Percentiles rank a stretch among this genome's conserved stretches.
Evolutionary conservation across 2,888 invertebrate species (phyloP).

Genomic region (Himalopsyche kuldschensis): DNA sequence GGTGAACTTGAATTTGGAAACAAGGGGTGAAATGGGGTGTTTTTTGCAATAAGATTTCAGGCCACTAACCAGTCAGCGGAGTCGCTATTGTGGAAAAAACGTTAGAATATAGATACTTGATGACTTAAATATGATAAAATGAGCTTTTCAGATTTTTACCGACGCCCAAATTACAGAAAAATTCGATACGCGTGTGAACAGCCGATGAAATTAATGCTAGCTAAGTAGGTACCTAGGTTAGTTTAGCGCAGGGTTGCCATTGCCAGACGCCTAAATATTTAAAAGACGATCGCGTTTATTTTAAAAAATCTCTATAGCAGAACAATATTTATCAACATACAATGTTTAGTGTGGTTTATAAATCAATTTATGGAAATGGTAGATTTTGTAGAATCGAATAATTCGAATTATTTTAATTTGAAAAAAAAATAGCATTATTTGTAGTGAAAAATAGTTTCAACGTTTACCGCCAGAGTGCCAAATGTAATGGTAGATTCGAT

Average conservation of each 20-base stretch:
- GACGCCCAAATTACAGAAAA: slow-evolving; percentile 34
- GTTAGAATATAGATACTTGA: not conserved
- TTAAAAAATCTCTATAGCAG: too few species aligned
- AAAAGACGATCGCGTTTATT: too few species aligned
- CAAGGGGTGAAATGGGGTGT: slow-evolving; percentile 27
- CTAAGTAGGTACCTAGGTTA: not conserved
- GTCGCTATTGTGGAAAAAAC: not conserved
- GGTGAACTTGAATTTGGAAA: slow-evolving; percentile 1
- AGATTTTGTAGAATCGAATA: too few species aligned
- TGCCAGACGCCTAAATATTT: not conserved
- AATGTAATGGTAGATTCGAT: too few species aligned
- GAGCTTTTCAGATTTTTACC: slow-evolving; percentile 28
- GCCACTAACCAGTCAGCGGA: slow-evolving; percentile 13
- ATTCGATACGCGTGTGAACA: slow-evolving; percentile 20
- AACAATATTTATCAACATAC: too few species aligned
- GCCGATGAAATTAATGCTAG: slow-evolving; percentile 13
- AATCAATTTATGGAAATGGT: too few species aligned
- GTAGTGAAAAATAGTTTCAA: too few species aligned
- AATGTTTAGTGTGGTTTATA: too few species aligned
- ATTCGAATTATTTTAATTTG: too few species aligned
- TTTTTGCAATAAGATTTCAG: not conserved
- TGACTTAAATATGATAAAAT: not conserved
- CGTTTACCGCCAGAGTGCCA: too few species aligned
- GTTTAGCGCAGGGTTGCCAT: slow-evolving; percentile 2
- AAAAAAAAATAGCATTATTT: too few species aligned